A percentile compares a stretch with the other conserved stretches of the same genome.
Evolutionary conservation across 2,888 invertebrate genomes (phyloP).

Genomic region (Trissolcus japonicus): DNA sequence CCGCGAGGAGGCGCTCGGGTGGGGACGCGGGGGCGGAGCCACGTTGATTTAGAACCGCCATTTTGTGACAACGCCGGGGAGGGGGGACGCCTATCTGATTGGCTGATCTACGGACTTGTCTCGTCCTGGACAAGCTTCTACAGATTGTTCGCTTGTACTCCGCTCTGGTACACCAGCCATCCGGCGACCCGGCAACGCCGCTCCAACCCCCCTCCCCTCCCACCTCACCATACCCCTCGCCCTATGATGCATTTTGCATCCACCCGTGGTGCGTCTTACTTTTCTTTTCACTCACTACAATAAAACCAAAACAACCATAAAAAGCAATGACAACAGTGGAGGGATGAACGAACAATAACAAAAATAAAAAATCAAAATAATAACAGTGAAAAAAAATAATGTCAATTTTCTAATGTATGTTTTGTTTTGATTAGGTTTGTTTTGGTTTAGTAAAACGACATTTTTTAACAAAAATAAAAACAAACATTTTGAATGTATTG

Average conservation of each 20-base stretch:
- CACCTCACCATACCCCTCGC: not conserved
- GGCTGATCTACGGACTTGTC: slow-evolving; percentile 76
- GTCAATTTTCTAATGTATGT: too few relatives aligned
- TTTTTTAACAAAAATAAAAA: too few relatives aligned
- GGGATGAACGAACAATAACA: too few relatives aligned
- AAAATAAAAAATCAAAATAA: too few relatives aligned
- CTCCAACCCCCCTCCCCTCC: slow-evolving; percentile 54
- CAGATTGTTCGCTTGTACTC: slow-evolving; percentile 76
- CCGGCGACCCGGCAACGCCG: slow-evolving; percentile 69
- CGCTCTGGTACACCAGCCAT: slow-evolving; percentile 68
- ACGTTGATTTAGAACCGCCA: slow-evolving; percentile 76
- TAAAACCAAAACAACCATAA: too few relatives aligned
- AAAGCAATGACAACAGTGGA: too few relatives aligned
- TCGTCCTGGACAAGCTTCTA: slow-evolving; percentile 75
- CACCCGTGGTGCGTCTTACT: slow-evolving; percentile 30
- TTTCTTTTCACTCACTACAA: slow-evolving; percentile 11
- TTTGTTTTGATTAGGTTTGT: too few relatives aligned
- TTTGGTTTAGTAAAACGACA: too few relatives aligned
- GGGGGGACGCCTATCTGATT: slow-evolving; percentile 76
- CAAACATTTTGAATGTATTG: too few relatives aligned
- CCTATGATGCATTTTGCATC: slow-evolving; percentile 33
- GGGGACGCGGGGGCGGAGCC: slow-evolving; percentile 74
- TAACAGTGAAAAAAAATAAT: too few relatives aligned
- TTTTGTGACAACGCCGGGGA: slow-evolving; percentile 75
- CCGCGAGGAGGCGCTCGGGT: slow-evolving; percentile 68